These are phyloP conservation scores for Malthinus flaveolus DNA, from an alignment of 2,888 invertebrate genomes.

Conservation along the genomic window DNA sequence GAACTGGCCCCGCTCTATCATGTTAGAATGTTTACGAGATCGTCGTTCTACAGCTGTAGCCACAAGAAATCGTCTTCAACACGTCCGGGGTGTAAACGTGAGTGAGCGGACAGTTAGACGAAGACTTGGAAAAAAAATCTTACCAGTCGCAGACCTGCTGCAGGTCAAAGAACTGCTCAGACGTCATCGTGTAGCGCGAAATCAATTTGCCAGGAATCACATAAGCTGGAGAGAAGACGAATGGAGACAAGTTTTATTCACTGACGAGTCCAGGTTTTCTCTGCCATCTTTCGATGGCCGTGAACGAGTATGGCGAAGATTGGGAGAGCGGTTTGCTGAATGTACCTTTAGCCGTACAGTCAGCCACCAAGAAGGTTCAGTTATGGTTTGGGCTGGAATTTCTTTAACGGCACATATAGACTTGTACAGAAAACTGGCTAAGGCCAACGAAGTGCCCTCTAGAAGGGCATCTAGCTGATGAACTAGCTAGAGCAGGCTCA, in stretches of 20 bases:
- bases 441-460: too few relatives aligned
- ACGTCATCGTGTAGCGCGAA: not conserved
- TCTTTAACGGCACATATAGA: not conserved
- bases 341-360: conserved; percentile 4
- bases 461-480: too few relatives aligned
- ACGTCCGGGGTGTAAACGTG: too few relatives aligned
- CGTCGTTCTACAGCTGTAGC: not conserved
- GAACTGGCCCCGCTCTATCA: conserved; percentile 4
- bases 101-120: too few relatives aligned
- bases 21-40: conserved; percentile 1
- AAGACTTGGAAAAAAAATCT: not conserved
- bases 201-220: too few relatives aligned
- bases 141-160: not conserved
- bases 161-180: conserved; percentile 3
- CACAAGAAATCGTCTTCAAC: not conserved
- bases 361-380: not conserved
- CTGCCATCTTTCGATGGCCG: conserved; percentile 8
- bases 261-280: not conserved
- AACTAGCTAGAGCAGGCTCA: too few relatives aligned
- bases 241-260: not conserved
- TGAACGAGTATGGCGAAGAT: conserved; percentile 15
- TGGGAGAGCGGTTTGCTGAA: conserved; percentile 17
- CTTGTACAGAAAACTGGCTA: too few relatives aligned
- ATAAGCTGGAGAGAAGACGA: not conserved
- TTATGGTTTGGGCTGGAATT: not conserved